Evolutionary conservation across 37 sponge, comb jelly and placozoan species (phyloP), one percentile per base, ranked within the genome.

Genomic region (Hexactinellida sp.): DNA sequence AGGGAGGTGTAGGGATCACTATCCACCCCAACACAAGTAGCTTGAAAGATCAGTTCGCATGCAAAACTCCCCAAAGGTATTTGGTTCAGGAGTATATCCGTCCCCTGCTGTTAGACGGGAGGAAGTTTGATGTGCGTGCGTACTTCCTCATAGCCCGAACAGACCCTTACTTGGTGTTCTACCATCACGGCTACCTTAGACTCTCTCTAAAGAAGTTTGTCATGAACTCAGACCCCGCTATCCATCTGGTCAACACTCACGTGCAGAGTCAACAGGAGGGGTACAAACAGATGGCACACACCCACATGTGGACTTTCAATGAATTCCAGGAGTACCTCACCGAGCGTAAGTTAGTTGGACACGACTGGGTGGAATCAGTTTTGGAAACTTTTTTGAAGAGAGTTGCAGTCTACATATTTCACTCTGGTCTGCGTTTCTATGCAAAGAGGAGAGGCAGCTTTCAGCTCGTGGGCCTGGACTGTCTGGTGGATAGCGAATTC

Each of bases 221-320:
- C 34, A 25, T 36, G 37, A 63, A 63, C 13, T 32, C 76, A 25
- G 86, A 88, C 86, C 19, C 36, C 25, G 38, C 86, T 21, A 39
- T 76, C 24, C 95, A 94, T 38, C 83, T 94, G 28, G 92, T 93
- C n/a, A 94, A 94, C 89, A 94, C 91, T 28, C 95, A 94, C 55
- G 82, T 89, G 19, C 95, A 94, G 84, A 38, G 55, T 25, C 36
- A 71, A 1, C 37, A 55, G 0, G 36, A 82, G 0, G 85, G 55
- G 1, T 92, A 83, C 55, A 0, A 63, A n/a, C 24, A 83, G 24
- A 37, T 38, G 19, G 37, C 84, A 3, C 86, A 92, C 19, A 86
- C 86, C 0, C 95, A 94, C 71, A 89, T 94, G 38, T 94, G 95
- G 95, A 85, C 92, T 0, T 92, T 91, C 55, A 35, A 16, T 21